These are phyloP conservation scores for Plectrocnemia conspersa DNA, from an alignment of 1,140 invertebrate genomes.

Conservation along the genomic window DNA sequence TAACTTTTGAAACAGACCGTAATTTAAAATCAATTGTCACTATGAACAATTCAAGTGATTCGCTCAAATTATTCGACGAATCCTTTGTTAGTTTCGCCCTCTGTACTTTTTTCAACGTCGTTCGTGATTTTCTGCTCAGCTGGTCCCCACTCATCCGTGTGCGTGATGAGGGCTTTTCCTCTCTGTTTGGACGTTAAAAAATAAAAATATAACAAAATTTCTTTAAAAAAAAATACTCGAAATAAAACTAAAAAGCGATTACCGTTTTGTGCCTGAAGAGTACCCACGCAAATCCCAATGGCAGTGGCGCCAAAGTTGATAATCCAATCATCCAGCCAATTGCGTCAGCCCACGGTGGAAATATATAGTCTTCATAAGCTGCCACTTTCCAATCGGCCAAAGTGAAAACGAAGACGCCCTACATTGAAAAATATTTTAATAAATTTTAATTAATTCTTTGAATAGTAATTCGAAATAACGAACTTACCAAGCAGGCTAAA, in stretches of 20 bases:
- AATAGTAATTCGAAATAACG: conserved; percentile 41
- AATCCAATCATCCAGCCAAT: conserved; percentile 66
- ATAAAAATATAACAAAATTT: conserved; percentile 1
- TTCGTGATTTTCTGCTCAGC: conserved; percentile 35
- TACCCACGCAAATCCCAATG: conserved; percentile 53
- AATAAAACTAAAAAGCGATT: conserved; percentile 37
- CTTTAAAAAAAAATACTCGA: conserved; percentile 1
- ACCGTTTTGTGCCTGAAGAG: conserved; percentile 48
- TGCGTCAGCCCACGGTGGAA: conserved; percentile 61
- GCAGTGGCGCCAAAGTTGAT: conserved; percentile 61
- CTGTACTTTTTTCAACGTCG: neutral
- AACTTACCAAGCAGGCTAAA: conserved; percentile 52
- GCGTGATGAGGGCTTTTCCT: conserved; percentile 43
- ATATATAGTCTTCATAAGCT: conserved; percentile 56
- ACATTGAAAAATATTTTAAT: conserved; percentile 13
- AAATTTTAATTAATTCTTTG: conserved; percentile 26
- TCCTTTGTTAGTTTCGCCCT: conserved; percentile 22
- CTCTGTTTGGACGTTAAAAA: conserved; percentile 37
- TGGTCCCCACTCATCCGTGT: conserved; percentile 51
- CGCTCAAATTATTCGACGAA: neutral
- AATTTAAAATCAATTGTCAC: too few species aligned
- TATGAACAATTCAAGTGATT: too few species aligned
- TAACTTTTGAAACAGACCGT: too few species aligned
- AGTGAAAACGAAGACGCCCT: conserved; percentile 59
- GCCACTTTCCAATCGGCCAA: conserved; percentile 58